These are phyloP conservation scores for Drosophila putrida DNA, from an alignment of 2,888 invertebrate genomes.

Conservation along the genomic window DNA sequence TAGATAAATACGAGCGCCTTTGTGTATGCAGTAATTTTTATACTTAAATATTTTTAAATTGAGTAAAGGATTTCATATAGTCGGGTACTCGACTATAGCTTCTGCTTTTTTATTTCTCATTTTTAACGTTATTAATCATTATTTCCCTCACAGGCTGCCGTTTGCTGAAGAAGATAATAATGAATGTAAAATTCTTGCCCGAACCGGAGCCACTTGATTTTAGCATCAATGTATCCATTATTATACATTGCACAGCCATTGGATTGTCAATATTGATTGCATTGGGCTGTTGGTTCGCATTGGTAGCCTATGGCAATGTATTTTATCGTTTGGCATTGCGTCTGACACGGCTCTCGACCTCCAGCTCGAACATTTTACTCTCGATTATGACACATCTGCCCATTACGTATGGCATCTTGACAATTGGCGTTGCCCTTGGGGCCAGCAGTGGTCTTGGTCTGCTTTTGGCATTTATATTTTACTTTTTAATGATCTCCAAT, in stretches of 20 bases:
- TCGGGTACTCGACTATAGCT: neutral
- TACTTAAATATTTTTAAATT: no score
- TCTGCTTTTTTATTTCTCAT: neutral
- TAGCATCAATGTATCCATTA: constrained; percentile 67
- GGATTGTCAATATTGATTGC: constrained; percentile 67
- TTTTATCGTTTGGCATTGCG: constrained; percentile 69
- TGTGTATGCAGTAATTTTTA: no score
- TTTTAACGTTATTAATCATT: neutral
- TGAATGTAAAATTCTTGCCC: constrained; percentile 59
- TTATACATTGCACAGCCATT: constrained; percentile 78
- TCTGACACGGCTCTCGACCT: constrained; percentile 65
- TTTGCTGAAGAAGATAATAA: constrained; percentile 70
- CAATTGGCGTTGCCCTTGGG: constrained; percentile 88
- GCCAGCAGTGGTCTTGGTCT: constrained; percentile 92
- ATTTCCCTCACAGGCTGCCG: constrained; percentile 67
- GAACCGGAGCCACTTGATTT: constrained; percentile 63
- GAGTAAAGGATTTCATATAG: neutral
- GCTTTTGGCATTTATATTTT: constrained; percentile 88
- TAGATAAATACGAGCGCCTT: no score
- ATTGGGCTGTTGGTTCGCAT: constrained; percentile 62
- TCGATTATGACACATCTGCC: constrained; percentile 90
- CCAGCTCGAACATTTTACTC: constrained; percentile 86
- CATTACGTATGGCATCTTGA: constrained; percentile 88
- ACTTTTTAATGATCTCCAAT: constrained; percentile 89
- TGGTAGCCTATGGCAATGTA: constrained; percentile 70